Base-by-base conservation (phyloP, 2,888 invertebrate species). In the Chironomus tentans region DNA sequence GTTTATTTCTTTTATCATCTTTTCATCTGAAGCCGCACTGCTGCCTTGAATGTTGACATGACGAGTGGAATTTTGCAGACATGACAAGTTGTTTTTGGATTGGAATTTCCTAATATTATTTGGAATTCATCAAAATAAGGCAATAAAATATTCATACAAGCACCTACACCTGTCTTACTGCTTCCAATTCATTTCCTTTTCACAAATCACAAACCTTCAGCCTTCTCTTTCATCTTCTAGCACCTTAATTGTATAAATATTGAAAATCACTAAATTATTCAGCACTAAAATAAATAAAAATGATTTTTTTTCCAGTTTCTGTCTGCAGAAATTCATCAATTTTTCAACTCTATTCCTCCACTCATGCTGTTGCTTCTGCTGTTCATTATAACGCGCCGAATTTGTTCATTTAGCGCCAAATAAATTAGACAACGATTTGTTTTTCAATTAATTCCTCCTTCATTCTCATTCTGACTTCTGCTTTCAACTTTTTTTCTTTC, bases 201-300 rank as follows among this genome's bases (percentile, higher is more conserved):
- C 1, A 15, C 13, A 38, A 38, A 38, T 38, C 56, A 56, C 56
- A 50, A 15, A 15, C 2, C n/a, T 50, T 62, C 21, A 22, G 15
- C 22, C 21, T 62, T 56, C 15, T 13, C n/a, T 68, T 68, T 68
- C 68, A 68, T 68, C 68, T 68, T 28, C 68, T 21, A 28, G 4
- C 68, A 18, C 24, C 38, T 68, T n/a, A 56, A 24, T n/a, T 24
- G 68, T 18, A 62, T 21, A 62, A 18, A 62, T 62, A 62, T 62
- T 62, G 62, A 62, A 62, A 62, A 62, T 62, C 62, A 62, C 62
- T 62, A 62, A 62, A 62, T 62, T 62, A 62, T 62, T 62, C 62
- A 62, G 62, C 62, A 62, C n/a, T 62, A 62, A 62, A 62, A 62
- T 62, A 62, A 62, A 62, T 62, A 62, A 62, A 62, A 62, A 62